phyloP scores from a whole-genome alignment of 1,140 invertebrate genomes.

The Megalopta genalis region DNA sequence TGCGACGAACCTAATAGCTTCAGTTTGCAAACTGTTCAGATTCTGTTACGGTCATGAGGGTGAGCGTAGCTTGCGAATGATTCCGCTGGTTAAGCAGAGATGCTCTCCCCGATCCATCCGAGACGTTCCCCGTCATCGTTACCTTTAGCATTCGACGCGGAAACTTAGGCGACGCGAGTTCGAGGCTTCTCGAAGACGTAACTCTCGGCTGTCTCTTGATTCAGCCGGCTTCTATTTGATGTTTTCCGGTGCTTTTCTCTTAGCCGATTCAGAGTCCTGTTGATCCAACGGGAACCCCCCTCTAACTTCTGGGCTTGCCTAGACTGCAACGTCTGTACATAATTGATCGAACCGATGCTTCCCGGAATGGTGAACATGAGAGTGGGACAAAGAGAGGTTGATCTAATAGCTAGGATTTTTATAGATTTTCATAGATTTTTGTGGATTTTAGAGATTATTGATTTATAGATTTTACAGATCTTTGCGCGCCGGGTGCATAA shows the following conservation, averaged over 20 bases:
- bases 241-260: conserved; percentile 6
- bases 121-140: conserved; percentile 36
- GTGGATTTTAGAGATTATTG: too few relatives aligned
- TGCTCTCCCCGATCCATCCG: conserved; percentile 7
- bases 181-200: neutral
- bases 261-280: conserved; percentile 24
- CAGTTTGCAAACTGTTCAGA: too few relatives aligned
- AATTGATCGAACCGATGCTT: neutral
- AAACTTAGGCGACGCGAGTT: conserved; percentile 41
- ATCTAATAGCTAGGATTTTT: too few relatives aligned
- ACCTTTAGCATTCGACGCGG: conserved; percentile 51
- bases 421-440: too few relatives aligned
- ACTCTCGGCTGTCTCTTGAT: neutral
- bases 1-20: too few relatives aligned
- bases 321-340: neutral
- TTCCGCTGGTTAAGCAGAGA: conserved; percentile 51
- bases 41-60: too few relatives aligned
- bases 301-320: neutral
- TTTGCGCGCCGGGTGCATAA: too few relatives aligned
- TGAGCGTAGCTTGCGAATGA: conserved; percentile 60
- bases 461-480: too few relatives aligned
- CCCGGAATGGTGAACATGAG: too few relatives aligned
- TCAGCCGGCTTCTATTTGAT: neutral
- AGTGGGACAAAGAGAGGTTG: too few relatives aligned
- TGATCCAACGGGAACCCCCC: neutral